Evolutionary conservation across 2,113 vertebrate genomes (phyloP), one percentile per base, ranked within the genome.

Genomic region (Pholis gunnellus): DNA sequence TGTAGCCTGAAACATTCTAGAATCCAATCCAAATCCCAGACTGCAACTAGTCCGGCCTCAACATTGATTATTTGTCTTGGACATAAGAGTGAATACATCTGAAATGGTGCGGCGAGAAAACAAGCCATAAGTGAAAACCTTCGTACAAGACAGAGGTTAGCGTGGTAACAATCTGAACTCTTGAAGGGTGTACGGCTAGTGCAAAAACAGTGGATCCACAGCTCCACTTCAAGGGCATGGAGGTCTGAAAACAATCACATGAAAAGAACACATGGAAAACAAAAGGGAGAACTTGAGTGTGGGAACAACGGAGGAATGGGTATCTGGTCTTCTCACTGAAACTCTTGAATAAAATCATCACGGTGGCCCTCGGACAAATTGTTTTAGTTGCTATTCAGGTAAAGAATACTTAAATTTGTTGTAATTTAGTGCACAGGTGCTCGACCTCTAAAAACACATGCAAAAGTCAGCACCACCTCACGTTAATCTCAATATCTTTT

Each of bases 141-240:
- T 94, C 93, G 90, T 87, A 48, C 74, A 64, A 70, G 79, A 88
- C 86, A 87, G 79, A 87, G 82, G 85, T 91, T 83, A 71, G 50
- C 79, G 52, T 34, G 80, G 78, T 79, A 86, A 88, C 79, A 72
- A 79, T 91, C 79, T 82, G 85, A 83, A 87, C 81, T 91, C 80
- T 83, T 82, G 78, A 86, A 87, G 83, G 87, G 89, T 86, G 88
- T 79, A 89, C 8, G 81, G 88, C 87, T 95, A 95, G 94, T 95
- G 94, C 94, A 95, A 95, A 94, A 91, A 92, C 89, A 92, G 92
- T 94, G 92, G 93, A 94, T 94, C 88, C 90, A 89, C 79, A 90
- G 92, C 93, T 94, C 92, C 94, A 94, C 94, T 92, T 93, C 57
- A 94, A 94, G 93, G 93, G 91, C 93, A 93, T 89, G 91, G 90